phyloP scores from a whole-genome alignment of 23 tunicate genomes.

The Diplosoma virens region DNA sequence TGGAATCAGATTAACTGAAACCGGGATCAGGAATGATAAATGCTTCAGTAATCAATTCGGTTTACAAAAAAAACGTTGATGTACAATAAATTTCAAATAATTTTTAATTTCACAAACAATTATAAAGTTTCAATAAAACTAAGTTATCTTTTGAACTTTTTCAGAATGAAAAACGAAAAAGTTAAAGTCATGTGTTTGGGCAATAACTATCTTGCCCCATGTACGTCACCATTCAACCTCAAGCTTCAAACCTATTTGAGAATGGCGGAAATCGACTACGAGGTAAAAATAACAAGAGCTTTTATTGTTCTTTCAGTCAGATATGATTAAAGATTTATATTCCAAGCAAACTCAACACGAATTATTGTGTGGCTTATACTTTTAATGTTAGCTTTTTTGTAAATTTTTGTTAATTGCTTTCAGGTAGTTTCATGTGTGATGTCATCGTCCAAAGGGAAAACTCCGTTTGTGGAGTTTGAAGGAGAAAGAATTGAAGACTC shows the following conservation, averaged over 20 bases:
- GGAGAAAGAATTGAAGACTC: conserved; percentile 47
- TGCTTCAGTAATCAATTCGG: too few relatives aligned
- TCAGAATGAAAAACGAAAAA: too few relatives aligned
- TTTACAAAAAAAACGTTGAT: too few relatives aligned
- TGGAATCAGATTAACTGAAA: too few relatives aligned
- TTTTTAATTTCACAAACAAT: too few relatives aligned
- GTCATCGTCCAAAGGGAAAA: conserved; percentile 45
- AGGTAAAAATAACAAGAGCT: conserved; percentile 12
- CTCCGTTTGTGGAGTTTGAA: conserved; percentile 37
- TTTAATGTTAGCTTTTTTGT: not conserved
- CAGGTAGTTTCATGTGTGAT: conserved; percentile 13
- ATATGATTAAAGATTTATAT: not conserved
- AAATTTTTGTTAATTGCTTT: not conserved
- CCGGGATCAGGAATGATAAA: too few relatives aligned
- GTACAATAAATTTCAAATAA: too few relatives aligned
- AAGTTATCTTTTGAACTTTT: too few relatives aligned
- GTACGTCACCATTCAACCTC: conserved; percentile 28
- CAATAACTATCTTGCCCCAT: conserved; percentile 13
- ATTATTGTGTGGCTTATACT: not conserved
- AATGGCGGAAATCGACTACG: conserved; percentile 47
- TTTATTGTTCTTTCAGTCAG: too few relatives aligned
- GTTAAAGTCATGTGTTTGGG: conserved; percentile 30
- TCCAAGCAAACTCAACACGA: not conserved
- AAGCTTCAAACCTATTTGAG: conserved; percentile 59
- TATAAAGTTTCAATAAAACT: too few relatives aligned